Conservation (phyloP, 2,797 vertebrate genomes). For the Glyptemys insculpta region DNA sequence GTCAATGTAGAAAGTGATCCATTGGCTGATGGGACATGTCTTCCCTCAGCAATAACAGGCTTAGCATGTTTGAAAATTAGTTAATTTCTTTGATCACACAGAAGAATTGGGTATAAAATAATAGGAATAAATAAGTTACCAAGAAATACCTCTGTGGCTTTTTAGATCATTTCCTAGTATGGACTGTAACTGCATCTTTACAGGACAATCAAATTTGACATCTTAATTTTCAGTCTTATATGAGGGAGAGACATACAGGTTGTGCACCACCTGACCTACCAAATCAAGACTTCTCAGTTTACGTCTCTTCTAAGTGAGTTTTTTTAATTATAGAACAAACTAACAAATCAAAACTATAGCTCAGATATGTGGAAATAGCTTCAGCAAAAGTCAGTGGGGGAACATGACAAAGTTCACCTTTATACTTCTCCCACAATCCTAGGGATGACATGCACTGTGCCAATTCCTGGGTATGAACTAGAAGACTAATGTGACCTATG, state of each 20-base stretch:
- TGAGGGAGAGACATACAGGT: accelerated
- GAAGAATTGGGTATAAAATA: background rate
- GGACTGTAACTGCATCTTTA: too few species aligned
- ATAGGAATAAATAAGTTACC: background rate
- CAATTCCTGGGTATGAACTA: too few species aligned
- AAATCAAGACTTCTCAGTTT: too few species aligned
- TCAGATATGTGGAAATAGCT: background rate
- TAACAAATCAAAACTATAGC: accelerated
- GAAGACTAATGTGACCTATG: too few species aligned
- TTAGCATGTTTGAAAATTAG: background rate
- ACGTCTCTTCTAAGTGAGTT: too few species aligned
- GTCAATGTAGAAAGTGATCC: background rate
- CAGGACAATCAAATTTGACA: background rate
- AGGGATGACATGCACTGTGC: too few species aligned
- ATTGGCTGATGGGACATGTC: background rate
- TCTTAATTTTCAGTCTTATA: background rate
- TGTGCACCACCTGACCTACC: background rate
- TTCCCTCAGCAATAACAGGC: background rate
- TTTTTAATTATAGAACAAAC: too few species aligned
- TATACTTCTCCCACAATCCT: too few species aligned
- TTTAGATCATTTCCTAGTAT: too few species aligned
- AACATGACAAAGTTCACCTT: background rate
- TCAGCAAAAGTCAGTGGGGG: accelerated
- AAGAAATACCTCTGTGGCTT: background rate
- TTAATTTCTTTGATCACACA: background rate